A percentile compares a stretch with the other conserved stretches of the same genome.
These are phyloP conservation scores for Cheilosia soror DNA, from an alignment of 2,888 invertebrate genomes.

Conservation along the genomic window DNA sequence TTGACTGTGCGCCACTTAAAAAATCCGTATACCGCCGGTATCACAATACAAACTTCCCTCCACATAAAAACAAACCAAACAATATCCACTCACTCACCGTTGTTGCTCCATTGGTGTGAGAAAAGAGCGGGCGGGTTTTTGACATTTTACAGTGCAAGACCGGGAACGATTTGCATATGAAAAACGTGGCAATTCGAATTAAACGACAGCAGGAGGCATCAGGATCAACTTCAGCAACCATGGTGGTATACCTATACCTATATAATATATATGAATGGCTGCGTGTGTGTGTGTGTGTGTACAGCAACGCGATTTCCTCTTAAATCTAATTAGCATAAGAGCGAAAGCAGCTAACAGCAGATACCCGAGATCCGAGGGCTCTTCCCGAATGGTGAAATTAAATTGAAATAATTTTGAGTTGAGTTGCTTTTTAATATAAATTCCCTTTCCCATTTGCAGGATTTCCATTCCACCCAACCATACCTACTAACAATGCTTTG, in stretches of 20 bases:
- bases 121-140: conserved; percentile 6
- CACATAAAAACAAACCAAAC: conserved; percentile 13
- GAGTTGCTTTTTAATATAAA: conserved; percentile 70
- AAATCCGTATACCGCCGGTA: not conserved
- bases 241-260: conserved; percentile 5
- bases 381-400: conserved; percentile 54
- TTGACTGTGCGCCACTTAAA: not conserved
- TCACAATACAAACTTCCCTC: conserved; percentile 1
- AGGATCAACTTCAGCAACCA: conserved; percentile 41
- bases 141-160: conserved; percentile 51
- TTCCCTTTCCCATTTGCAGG: conserved; percentile 7
- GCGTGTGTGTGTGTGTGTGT: not conserved
- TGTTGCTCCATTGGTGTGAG: not conserved
- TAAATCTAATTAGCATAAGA: conserved; percentile 71
- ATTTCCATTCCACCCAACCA: not conserved
- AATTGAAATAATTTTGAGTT: conserved; percentile 71
- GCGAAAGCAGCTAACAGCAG: conserved; percentile 2
- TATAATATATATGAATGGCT: not conserved
- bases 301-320: conserved; percentile 54
- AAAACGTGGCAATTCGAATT: conserved; percentile 65
- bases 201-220: conserved; percentile 65
- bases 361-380: conserved; percentile 13
- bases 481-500: conserved; percentile 33
- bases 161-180: conserved; percentile 66
- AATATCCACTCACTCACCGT: conserved; percentile 4